A percentile compares a stretch with the other conserved stretches of the same genome.
These are phyloP conservation scores for Lochmaea crataegi DNA, from an alignment of 2,888 invertebrate species.

Conservation along the genomic window DNA sequence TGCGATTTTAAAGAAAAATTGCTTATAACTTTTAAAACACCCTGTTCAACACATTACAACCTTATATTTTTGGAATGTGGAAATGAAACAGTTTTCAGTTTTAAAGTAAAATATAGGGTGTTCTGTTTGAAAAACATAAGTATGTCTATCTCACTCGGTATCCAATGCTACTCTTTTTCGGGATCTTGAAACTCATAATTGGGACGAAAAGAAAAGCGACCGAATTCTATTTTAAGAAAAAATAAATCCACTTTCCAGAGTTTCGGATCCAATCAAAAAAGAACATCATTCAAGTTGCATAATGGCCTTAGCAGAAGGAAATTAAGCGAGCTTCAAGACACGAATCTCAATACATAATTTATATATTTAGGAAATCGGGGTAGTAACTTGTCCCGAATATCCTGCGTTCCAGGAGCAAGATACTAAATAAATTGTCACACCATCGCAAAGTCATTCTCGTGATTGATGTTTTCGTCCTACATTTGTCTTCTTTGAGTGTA, in stretches of 20 bases:
- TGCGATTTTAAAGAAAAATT: no score
- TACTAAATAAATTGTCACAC: slow-evolving; percentile 42
- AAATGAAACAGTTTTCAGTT: no score
- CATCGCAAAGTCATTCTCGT: slow-evolving; percentile 32
- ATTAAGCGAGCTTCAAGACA: slow-evolving; percentile 27
- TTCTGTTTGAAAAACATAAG: no score
- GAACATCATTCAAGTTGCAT: slow-evolving; percentile 8
- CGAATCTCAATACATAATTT: slow-evolving; percentile 34
- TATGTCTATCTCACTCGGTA: no score
- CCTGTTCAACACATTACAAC: no score
- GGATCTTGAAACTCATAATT: no score
- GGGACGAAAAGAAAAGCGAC: neutral
- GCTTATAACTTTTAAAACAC: no score
- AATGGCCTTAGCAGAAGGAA: slow-evolving; percentile 23
- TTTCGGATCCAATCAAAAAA: neutral
- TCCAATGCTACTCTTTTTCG: no score
- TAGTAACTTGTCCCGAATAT: slow-evolving; percentile 31
- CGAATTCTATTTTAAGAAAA: neutral
- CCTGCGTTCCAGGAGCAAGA: slow-evolving; percentile 21
- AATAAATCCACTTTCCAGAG: neutral
- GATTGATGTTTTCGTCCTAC: slow-evolving; percentile 37
- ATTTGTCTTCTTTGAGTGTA: slow-evolving; percentile 33
- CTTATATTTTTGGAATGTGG: no score
- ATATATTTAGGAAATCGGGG: slow-evolving; percentile 32
- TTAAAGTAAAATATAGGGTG: no score